Evolutionary conservation across 2,888 invertebrate genomes (phyloP).

Genomic region (Creontiades dilutus): DNA sequence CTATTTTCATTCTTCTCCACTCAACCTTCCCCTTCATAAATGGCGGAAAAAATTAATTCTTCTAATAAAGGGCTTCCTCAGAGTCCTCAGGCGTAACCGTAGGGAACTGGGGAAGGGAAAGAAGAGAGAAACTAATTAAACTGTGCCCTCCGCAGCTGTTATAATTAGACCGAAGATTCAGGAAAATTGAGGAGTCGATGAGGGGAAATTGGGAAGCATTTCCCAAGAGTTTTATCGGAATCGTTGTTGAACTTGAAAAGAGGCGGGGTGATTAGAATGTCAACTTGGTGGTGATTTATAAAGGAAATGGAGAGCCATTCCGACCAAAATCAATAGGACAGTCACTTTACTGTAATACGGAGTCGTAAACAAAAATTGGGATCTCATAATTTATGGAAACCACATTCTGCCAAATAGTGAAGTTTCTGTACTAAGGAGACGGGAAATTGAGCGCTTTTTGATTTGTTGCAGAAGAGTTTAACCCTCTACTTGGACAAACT

Average conservation of each 20-base stretch:
- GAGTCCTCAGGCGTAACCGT: not conserved
- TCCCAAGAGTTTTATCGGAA: not conserved
- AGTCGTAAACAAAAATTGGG: no score
- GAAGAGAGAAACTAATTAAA: conserved; percentile 43
- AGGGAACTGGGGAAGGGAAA: not conserved
- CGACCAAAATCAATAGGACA: not conserved
- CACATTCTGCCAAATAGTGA: no score
- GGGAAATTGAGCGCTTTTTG: no score
- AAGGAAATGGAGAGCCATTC: not conserved
- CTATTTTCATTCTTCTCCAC: not conserved
- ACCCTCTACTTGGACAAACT: no score
- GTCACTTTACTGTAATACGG: no score
- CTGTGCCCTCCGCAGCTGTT: conserved; percentile 40
- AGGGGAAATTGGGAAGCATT: not conserved
- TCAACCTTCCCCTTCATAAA: not conserved
- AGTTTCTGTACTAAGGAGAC: no score
- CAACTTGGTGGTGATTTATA: not conserved
- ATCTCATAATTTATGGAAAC: no score
- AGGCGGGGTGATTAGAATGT: not conserved
- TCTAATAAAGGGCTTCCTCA: conserved; percentile 23
- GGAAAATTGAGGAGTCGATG: not conserved
- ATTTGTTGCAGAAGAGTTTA: no score
- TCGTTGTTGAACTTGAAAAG: not conserved
- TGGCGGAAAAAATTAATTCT: conserved; percentile 28
- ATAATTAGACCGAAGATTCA: conserved; percentile 30